Percentiles rank a stretch among this genome's conserved stretches.
These are phyloP conservation scores for Rhodophaea formosa DNA, from an alignment of 2,888 invertebrate genomes.

Conservation along the genomic window DNA sequence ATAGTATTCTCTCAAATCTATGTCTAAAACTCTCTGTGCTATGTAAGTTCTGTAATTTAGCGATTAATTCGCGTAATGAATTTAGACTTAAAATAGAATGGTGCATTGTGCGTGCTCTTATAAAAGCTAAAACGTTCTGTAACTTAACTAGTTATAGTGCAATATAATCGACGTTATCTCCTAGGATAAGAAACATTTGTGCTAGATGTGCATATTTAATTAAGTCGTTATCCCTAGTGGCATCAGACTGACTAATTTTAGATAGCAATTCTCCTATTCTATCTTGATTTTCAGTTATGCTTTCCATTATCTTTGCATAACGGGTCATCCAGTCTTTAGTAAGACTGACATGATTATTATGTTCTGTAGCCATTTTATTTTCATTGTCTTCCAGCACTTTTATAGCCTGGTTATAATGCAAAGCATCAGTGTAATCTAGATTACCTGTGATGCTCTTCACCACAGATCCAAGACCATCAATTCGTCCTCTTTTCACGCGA, in stretches of 20 bases:
- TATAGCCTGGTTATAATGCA: constrained; percentile 16
- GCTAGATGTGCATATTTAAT: not conserved
- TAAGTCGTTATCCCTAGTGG: not conserved
- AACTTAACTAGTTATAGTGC: not conserved
- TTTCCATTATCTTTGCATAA: not conserved
- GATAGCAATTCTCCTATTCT: not conserved
- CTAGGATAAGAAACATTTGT: not conserved
- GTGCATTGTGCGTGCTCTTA: not conserved
- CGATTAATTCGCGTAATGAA: not conserved
- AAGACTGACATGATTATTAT: not conserved
- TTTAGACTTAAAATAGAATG: not conserved
- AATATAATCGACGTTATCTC: not conserved
- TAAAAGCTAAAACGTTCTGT: not conserved
- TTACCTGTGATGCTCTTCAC: constrained; percentile 20
- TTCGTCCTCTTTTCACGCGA: constrained; percentile 23
- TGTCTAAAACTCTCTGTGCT: not conserved
- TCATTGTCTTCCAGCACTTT: not conserved
- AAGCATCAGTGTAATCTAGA: constrained; percentile 25
- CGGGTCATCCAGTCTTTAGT: constrained; percentile 20
- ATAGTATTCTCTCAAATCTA: no score
- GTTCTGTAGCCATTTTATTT: not conserved
- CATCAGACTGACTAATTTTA: not conserved
- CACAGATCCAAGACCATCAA: constrained; percentile 16
- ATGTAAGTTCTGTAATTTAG: not conserved
- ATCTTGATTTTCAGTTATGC: constrained; percentile 19